phyloP scores from a whole-genome alignment of 2,113 vertebrate genomes.

The Xiphophorus couchianus region DNA sequence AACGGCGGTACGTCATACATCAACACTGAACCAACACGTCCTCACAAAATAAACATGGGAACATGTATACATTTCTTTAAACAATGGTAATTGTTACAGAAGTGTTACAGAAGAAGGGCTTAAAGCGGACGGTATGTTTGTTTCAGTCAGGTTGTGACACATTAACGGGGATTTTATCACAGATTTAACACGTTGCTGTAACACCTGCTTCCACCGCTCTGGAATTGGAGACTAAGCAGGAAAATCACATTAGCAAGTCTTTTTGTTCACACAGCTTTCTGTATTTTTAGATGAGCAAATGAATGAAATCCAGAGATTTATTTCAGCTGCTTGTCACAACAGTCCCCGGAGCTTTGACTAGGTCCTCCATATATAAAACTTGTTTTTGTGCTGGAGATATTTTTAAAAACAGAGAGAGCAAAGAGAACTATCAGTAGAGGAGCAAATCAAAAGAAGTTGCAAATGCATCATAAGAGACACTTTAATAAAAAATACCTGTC shows the following conservation, averaged over 20 bases:
- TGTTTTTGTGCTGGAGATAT: slow-evolving; percentile 65
- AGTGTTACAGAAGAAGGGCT: not conserved
- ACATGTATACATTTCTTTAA: slow-evolving; percentile 30
- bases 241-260: slow-evolving; percentile 60
- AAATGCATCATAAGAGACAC: slow-evolving; percentile 32
- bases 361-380: slow-evolving; percentile 56
- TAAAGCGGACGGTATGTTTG: slow-evolving; percentile 23
- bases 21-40: slow-evolving; percentile 52
- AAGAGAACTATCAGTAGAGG: slow-evolving; percentile 39
- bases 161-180: slow-evolving; percentile 43
- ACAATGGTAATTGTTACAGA: slow-evolving; percentile 13
- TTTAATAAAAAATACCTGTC: slow-evolving; percentile 32
- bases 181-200: slow-evolving; percentile 31
- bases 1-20: slow-evolving; percentile 68
- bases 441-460: slow-evolving; percentile 27
- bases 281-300: slow-evolving; percentile 67
- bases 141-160: slow-evolving; percentile 19
- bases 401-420: slow-evolving; percentile 38
- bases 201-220: slow-evolving; percentile 56
- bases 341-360: slow-evolving; percentile 55
- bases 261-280: slow-evolving; percentile 62
- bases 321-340: slow-evolving; percentile 68
- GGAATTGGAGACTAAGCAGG: slow-evolving; percentile 34
- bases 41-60: slow-evolving; percentile 43
- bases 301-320: slow-evolving; percentile 68